Base-by-base conservation (phyloP, 1,140 invertebrate species). In the Parasteatoda tepidariorum region DNA sequence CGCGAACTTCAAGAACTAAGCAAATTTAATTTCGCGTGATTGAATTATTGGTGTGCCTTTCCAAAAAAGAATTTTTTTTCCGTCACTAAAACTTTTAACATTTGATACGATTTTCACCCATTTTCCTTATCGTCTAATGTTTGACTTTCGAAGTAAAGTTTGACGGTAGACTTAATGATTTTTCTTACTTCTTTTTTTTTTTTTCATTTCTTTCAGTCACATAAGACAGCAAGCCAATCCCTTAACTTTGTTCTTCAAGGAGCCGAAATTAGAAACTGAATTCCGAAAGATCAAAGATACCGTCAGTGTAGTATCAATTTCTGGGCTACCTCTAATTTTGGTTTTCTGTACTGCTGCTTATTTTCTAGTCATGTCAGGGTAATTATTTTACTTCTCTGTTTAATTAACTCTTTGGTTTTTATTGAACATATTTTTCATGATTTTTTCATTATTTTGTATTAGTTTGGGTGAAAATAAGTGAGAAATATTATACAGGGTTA, bases 161-260 rank as follows among this genome's bases (percentile, higher is more conserved):
- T 18, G 38, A 48, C n/a, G n/a, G 38, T 13, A 13, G 38, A 48
- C 38, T 48, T 48, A 48, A 48, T 48, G 9, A 48, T 48, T 48
- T 48, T 48, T 48, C 38, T 48, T 48, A 48, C 18, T 48, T 48
- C 18, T 13, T 13, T 34, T 68, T 55, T 38, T n/a, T 81, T 9
- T 30, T 2, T 31, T 79, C 28, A 9, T n/a, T n/a, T 31, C 24
- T 79, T 79, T 66, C 28, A 74, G 85, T 59, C 81, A 85, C 62
- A 61, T 87, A 24, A 31, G 57, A 13, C 38, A 85, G 28, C 82
- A 85, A 18, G 85, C 82, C 59, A 84, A 87, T 28, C 70, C 64
- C 13, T 24, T 88, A 18, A 89, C 87, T 6, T 75, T 88, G 15
- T 83, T 81, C 54, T 89, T 89, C 86, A 86, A 71, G 24, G 86